Percentiles rank a stretch among this genome's conserved stretches.
These are phyloP conservation scores for Timema cristinae DNA, from an alignment of 2,888 invertebrate species.

Conservation along the genomic window DNA sequence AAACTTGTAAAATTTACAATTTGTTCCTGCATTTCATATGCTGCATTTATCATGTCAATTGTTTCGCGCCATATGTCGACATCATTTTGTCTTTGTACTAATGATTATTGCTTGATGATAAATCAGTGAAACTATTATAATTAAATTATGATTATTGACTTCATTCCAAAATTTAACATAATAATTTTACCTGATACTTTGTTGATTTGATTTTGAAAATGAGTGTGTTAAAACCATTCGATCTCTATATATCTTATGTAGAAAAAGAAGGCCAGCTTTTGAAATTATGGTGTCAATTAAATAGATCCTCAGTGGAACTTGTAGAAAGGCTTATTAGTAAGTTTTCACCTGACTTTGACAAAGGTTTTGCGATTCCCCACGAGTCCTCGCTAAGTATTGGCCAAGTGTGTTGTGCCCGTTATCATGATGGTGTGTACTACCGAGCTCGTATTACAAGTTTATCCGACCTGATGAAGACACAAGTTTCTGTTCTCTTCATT, in stretches of 20 bases:
- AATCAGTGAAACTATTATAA: no score
- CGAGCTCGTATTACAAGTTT: constrained; percentile 57
- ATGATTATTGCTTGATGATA: no score
- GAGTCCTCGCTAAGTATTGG: constrained; percentile 46
- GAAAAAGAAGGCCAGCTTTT: constrained; percentile 65
- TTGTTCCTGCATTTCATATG: no score
- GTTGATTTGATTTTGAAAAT: background rate
- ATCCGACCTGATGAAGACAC: constrained; percentile 48
- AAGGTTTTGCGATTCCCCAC: constrained; percentile 43
- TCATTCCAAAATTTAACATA: no score
- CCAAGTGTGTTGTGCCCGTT: constrained; percentile 61
- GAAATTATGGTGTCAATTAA: constrained; percentile 68
- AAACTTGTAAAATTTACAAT: no score
- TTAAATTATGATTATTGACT: no score
- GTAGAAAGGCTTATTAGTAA: constrained; percentile 49
- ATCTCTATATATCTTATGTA: constrained; percentile 57
- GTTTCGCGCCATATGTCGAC: no score
- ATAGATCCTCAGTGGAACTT: constrained; percentile 53
- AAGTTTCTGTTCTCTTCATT: constrained; percentile 62
- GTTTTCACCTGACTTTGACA: constrained; percentile 47
- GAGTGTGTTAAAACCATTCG: constrained; percentile 17
- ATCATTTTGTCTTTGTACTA: no score
- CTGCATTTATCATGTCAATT: no score
- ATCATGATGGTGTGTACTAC: constrained; percentile 62
- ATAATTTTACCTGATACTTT: no score